phyloP scores from a whole-genome alignment of 2,797 vertebrate genomes.

The Capromys pilorides region DNA sequence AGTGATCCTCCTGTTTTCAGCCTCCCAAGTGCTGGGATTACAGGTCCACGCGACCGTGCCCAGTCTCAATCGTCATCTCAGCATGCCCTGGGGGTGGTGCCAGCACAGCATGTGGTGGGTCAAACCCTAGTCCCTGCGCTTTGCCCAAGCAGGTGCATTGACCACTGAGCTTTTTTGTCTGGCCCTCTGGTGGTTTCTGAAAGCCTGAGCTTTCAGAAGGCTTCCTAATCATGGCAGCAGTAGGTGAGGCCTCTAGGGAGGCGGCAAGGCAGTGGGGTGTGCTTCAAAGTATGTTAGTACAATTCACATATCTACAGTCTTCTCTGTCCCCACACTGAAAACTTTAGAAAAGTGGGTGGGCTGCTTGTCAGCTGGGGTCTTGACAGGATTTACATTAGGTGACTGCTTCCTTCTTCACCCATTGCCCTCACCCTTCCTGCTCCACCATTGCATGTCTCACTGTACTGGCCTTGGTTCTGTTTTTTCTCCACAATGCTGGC shows the following conservation, averaged over 20 bases:
- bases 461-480: neutral
- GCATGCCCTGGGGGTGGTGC: no score
- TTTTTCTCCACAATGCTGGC: neutral
- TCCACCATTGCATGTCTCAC: neutral
- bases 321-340: neutral
- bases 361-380: neutral
- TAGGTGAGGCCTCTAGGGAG: neutral
- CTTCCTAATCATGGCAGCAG: neutral
- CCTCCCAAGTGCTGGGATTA: no score
- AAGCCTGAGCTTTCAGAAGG: neutral
- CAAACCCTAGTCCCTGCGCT: no score
- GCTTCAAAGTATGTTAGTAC: neutral
- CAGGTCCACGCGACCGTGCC: no score
- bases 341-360: neutral
- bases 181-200: neutral
- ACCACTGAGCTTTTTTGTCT: no score
- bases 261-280: rapidly evolving
- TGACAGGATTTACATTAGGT: neutral
- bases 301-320: neutral
- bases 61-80: no score
- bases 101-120: no score
- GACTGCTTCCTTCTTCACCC: neutral
- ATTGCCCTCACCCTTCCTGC: neutral
- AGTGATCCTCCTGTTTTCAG: no score
- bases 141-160: no score